phyloP scores from a whole-genome alignment of 35 echinoderm and acorn worm species.

The Hemicentrotus pulcherrimus region DNA sequence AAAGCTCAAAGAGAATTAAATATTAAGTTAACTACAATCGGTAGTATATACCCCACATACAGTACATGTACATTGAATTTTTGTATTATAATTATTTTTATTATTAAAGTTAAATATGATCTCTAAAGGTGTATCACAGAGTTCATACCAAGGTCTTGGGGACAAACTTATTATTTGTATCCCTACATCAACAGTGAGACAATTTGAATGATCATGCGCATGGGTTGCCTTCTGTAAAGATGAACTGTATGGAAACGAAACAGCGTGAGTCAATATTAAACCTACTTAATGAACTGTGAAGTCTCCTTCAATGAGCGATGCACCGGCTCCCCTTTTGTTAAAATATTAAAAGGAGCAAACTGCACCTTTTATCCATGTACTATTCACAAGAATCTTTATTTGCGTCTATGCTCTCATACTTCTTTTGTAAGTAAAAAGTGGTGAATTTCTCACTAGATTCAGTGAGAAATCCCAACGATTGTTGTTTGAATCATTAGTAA shows the following conservation, averaged over 20 bases:
- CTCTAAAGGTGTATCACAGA: background rate
- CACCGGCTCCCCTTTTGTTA: background rate
- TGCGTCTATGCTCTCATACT: background rate
- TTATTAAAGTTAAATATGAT: background rate
- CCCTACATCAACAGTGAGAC: background rate
- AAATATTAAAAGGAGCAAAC: background rate
- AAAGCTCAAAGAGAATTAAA: too few species aligned
- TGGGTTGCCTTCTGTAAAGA: background rate
- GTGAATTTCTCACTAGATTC: background rate
- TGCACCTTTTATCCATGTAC: background rate
- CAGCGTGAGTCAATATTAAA: background rate
- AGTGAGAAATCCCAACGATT: background rate
- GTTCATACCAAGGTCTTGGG: background rate
- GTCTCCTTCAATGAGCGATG: background rate
- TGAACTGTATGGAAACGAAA: background rate
- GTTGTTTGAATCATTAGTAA: background rate
- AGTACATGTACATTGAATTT: too few species aligned
- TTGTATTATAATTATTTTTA: background rate
- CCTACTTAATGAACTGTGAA: background rate
- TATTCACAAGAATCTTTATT: background rate
- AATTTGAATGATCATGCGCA: background rate
- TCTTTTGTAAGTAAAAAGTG: background rate
- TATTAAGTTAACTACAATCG: too few species aligned
- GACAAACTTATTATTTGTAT: background rate
- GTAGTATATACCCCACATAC: too few species aligned